Conservation (phyloP, 2,797 vertebrate species). For the Enteromius unitaeniatus region DNA sequence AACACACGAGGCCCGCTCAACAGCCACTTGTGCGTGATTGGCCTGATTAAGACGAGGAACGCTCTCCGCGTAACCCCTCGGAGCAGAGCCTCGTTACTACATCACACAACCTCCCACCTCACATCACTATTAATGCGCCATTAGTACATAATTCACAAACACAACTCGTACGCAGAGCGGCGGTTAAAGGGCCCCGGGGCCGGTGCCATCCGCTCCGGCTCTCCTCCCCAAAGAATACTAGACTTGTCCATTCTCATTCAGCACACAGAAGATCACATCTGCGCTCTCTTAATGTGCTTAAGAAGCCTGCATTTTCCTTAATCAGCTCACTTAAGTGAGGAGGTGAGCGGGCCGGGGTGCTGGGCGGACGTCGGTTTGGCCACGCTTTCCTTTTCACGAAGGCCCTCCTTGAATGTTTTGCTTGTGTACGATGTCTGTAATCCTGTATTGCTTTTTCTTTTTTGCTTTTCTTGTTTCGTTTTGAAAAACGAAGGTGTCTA, state of each 20-base stretch:
- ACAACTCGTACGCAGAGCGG: constrained; percentile 19
- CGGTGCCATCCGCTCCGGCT: not conserved
- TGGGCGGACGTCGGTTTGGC: constrained; percentile 80
- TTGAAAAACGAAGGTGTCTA: constrained; percentile 99
- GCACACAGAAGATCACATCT: constrained; percentile 79
- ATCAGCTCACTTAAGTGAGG: constrained; percentile 85
- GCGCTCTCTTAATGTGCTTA: constrained; percentile 76
- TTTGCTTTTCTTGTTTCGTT: constrained; percentile 78
- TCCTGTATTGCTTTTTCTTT: constrained; percentile 82
- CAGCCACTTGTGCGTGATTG: constrained; percentile 64
- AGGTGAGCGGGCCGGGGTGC: constrained; percentile 77
- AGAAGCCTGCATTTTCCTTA: constrained; percentile 76
- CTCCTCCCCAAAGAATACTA: constrained; percentile 71
- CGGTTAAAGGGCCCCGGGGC: constrained; percentile 32
- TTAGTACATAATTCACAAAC: constrained; percentile 48
- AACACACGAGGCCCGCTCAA: constrained; percentile 52
- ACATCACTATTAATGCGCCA: constrained; percentile 30
- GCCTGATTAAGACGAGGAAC: constrained; percentile 59
- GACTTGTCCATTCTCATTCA: constrained; percentile 77
- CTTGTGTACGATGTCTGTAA: constrained; percentile 74
- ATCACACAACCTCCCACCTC: constrained; percentile 35
- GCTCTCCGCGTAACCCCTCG: constrained; percentile 39
- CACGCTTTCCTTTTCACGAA: constrained; percentile 80
- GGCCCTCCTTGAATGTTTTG: constrained; percentile 73
- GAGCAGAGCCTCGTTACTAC: constrained; percentile 23